Conservation (phyloP, 2,888 invertebrate species). For the Troides helena region DNA sequence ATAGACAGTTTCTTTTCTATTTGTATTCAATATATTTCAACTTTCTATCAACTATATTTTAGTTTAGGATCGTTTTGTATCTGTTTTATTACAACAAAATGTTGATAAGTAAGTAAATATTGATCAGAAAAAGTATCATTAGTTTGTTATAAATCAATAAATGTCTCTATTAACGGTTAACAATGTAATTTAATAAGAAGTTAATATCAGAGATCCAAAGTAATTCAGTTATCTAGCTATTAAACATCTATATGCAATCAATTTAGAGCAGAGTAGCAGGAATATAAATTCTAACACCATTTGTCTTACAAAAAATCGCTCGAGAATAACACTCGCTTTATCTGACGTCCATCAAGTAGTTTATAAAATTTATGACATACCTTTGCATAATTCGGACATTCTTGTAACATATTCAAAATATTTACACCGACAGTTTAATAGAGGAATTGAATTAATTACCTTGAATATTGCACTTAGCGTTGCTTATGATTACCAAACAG, state of each 20-base stretch:
- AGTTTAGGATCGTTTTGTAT: no score
- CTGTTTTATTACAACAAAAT: no score
- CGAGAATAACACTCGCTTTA: neutral
- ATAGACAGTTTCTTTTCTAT: slow-evolving; percentile 11
- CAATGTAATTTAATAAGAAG: neutral
- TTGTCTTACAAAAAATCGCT: neutral
- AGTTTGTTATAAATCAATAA: neutral
- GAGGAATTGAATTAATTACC: slow-evolving; percentile 10
- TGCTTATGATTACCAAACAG: neutral
- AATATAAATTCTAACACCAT: neutral
- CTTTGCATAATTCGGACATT: slow-evolving; percentile 21
- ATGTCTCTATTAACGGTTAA: neutral
- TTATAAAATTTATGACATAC: slow-evolving; percentile 13
- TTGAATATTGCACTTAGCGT: slow-evolving; percentile 7
- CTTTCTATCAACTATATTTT: no score
- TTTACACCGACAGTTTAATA: slow-evolving; percentile 7
- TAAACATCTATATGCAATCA: neutral
- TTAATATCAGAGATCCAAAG: neutral
- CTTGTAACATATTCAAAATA: neutral
- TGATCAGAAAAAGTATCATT: neutral
- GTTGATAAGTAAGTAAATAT: no score
- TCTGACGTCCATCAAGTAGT: slow-evolving; percentile 10
- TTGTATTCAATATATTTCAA: neutral
- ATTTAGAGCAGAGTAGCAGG: neutral
- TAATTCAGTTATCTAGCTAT: no score